phyloP scores from a whole-genome alignment of 1,140 invertebrate species.

The Heliconius hermathena region DNA sequence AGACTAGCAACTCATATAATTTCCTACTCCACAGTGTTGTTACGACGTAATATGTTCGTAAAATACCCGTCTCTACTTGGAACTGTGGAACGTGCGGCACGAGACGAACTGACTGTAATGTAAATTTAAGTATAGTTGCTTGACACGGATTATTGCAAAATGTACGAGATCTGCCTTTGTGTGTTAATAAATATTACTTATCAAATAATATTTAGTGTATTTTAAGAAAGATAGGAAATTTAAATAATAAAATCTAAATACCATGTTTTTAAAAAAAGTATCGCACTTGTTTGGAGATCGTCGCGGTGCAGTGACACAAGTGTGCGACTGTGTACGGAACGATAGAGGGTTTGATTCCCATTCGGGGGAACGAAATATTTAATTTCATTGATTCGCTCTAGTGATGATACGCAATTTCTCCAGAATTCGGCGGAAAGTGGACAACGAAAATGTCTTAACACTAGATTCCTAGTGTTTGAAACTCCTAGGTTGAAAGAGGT shows the following conservation, averaged over 20 bases:
- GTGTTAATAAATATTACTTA: background rate
- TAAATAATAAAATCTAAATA: too few relatives aligned
- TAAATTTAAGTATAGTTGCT: conserved; percentile 24
- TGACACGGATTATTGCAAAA: conserved; percentile 22
- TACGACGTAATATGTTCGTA: conserved; percentile 16
- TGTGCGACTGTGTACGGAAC: background rate
- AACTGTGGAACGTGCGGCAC: conserved; percentile 21
- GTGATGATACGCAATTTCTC: background rate
- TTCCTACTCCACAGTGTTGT: conserved; percentile 2
- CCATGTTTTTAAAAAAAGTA: too few relatives aligned
- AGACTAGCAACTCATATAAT: background rate
- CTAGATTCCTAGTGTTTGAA: too few relatives aligned
- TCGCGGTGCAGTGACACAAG: too few relatives aligned
- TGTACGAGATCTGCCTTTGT: conserved; percentile 8
- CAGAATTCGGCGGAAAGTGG: too few relatives aligned
- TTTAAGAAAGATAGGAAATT: background rate
- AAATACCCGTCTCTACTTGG: conserved; percentile 20
- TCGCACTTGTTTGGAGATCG: too few relatives aligned
- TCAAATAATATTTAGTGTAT: background rate
- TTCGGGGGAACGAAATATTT: background rate
- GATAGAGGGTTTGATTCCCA: background rate
- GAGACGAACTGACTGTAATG: conserved; percentile 27
- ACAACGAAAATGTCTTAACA: too few relatives aligned
- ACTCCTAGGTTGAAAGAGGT: too few relatives aligned
- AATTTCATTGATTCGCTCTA: background rate